Evolutionary conservation across 2,797 vertebrate species (phyloP).

Genomic region (Clarias fuscus): DNA sequence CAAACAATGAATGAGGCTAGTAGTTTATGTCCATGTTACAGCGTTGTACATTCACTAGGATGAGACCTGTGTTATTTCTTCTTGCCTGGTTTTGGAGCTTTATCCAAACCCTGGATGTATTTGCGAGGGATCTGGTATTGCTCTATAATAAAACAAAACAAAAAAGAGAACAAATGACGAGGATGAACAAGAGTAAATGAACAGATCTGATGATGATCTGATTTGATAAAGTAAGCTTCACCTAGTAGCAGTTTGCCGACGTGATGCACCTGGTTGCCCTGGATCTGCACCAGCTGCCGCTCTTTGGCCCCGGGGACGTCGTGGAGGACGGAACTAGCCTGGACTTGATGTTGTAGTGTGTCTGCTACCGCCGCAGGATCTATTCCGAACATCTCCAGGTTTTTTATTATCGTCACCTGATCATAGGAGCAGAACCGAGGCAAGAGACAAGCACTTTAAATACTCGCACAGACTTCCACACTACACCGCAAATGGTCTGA

Average conservation of each 20-base stretch:
- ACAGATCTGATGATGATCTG: not conserved
- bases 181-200: not conserved
- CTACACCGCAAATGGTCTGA: not conserved
- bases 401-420: conserved; percentile 92
- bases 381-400: conserved; percentile 89
- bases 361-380: conserved; percentile 82
- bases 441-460: not conserved
- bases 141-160: conserved; percentile 76
- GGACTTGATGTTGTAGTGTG: conserved; percentile 84
- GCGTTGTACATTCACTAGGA: not conserved
- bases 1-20: not conserved
- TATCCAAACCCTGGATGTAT: conserved; percentile 88
- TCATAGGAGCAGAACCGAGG: not conserved
- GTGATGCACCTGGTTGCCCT: conserved; percentile 93
- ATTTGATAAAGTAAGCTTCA: conserved; percentile 49
- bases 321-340: conserved; percentile 86
- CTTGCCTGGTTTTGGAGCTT: conserved; percentile 82
- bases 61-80: conserved; percentile 77
- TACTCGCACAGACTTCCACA: not conserved
- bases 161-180: not conserved
- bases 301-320: conserved; percentile 83
- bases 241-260: conserved; percentile 85
- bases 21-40: conserved; percentile 32
- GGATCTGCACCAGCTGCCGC: conserved; percentile 88
- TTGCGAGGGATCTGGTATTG: conserved; percentile 89